Base-by-base conservation (phyloP, 2,888 invertebrate genomes). In the Sclerodermus sp. region DNA sequence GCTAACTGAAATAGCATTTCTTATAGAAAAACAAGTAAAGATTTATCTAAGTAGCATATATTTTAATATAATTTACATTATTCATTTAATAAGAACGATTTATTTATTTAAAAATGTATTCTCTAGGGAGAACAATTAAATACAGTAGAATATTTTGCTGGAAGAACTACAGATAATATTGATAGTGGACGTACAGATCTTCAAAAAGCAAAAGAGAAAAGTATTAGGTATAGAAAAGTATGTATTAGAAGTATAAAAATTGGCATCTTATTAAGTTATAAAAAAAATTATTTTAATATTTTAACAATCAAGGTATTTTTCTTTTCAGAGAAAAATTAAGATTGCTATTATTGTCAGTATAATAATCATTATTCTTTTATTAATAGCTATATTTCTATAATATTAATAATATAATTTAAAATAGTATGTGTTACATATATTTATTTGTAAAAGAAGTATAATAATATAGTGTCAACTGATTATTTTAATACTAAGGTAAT, bases 1-100 rank as follows among this genome's bases (percentile, higher is more conserved):
- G 79, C 94, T 95, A 81, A 80, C 85, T 70, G 89, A 93, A 78
- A 88, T 94, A 81, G 90, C 90, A 38, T 85, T 88, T 77, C 81
- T 91, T 45, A 87, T 93, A 23, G 90, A 91, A 69, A 83, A 84
- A 70, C 89, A 89, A 82, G 88, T 87, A 78, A 65, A 51, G 62
- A 38, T 49, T 48, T n/a, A n/a, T n/a, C n/a, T n/a, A n/a, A n/a
- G n/a, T n/a, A n/a, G n/a, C n/a, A n/a, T n/a, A n/a, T n/a, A n/a
- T n/a, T n/a, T n/a, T n/a, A n/a, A n/a, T n/a, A n/a, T n/a, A n/a
- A n/a, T n/a, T n/a, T n/a, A n/a, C n/a, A n/a, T n/a, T n/a, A n/a
- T n/a, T n/a, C n/a, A n/a, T n/a, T n/a, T n/a, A n/a, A n/a, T n/a
- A n/a, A n/a, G n/a, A n/a, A n/a, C n/a, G n/a, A n/a, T n/a, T n/a